phyloP scores from a whole-genome alignment of 1,140 invertebrate genomes.

The Tetramorium parvispinum region DNA sequence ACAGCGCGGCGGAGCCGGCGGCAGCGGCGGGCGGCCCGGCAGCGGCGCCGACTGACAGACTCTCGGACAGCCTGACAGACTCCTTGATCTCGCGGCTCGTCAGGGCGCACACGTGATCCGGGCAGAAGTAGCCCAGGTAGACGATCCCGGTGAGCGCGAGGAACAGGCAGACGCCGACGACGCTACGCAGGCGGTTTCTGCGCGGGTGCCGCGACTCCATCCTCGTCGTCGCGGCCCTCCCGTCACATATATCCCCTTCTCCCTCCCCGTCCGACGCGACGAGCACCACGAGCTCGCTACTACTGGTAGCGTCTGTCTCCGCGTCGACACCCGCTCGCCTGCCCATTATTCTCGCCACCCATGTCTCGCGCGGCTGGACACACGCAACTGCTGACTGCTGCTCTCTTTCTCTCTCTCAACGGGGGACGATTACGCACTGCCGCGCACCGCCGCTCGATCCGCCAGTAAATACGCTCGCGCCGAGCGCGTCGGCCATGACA shows the following conservation, averaged over 20 bases:
- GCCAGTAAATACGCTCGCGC: neutral
- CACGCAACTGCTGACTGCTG: neutral
- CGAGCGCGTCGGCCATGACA: neutral
- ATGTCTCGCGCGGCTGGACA: constrained; percentile 67
- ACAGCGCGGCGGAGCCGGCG: constrained; percentile 86
- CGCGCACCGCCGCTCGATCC: constrained; percentile 30
- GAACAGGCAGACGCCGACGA: constrained; percentile 91
- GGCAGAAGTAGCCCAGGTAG: constrained; percentile 95
- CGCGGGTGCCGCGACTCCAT: constrained; percentile 81
- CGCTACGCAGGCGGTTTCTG: constrained; percentile 88
- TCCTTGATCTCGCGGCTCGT: constrained; percentile 88
- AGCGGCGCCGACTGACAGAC: constrained; percentile 73
- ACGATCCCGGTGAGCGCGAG: constrained; percentile 93
- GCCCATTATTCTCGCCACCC: constrained; percentile 78
- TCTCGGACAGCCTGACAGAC: constrained; percentile 81
- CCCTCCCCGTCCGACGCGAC: constrained; percentile 66
- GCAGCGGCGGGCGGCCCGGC: constrained; percentile 69
- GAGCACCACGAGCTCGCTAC: constrained; percentile 26
- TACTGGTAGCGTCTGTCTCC: constrained; percentile 44
- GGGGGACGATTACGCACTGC: constrained; percentile 1
- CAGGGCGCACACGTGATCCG: constrained; percentile 93
- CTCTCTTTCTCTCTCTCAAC: neutral
- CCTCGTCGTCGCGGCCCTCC: constrained; percentile 70
- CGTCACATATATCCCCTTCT: constrained; percentile 72
- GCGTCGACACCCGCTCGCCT: constrained; percentile 65